Conservation (phyloP, 2,888 invertebrate species). For the Eilema griseolum region DNA sequence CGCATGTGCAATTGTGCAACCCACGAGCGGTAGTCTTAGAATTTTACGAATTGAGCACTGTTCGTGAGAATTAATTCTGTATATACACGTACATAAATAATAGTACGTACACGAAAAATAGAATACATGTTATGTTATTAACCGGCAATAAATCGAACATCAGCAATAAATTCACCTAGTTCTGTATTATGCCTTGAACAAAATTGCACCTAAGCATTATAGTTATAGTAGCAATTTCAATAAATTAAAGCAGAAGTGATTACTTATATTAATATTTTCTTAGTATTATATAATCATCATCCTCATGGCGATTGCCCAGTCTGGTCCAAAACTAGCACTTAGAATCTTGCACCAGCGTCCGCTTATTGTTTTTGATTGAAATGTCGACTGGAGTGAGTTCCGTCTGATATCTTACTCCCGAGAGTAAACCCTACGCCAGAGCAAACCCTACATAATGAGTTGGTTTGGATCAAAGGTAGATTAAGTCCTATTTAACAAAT, state of each 20-base stretch:
- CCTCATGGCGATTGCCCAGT: no score
- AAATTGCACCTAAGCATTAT: slow-evolving; percentile 6
- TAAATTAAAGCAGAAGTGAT: not conserved
- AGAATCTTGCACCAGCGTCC: no score
- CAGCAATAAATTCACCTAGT: slow-evolving; percentile 15
- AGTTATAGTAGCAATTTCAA: not conserved
- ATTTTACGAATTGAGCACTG: not conserved
- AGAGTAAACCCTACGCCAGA: no score
- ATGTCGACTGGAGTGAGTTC: no score
- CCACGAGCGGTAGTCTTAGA: not conserved
- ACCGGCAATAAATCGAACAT: not conserved
- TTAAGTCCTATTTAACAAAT: no score
- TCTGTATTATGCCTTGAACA: not conserved
- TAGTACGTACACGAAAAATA: not conserved
- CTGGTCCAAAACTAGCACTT: no score
- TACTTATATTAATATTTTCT: no score
- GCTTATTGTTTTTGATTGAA: no score
- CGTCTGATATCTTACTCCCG: no score
- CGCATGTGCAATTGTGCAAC: not conserved
- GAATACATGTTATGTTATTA: slow-evolving; percentile 1
- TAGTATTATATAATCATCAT: no score
- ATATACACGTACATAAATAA: not conserved
- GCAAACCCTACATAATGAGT: no score
- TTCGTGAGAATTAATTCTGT: not conserved
- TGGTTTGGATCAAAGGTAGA: no score